phyloP scores from a whole-genome alignment of 2,113 vertebrate genomes.

The Forbesichthys papilliferus region DNA sequence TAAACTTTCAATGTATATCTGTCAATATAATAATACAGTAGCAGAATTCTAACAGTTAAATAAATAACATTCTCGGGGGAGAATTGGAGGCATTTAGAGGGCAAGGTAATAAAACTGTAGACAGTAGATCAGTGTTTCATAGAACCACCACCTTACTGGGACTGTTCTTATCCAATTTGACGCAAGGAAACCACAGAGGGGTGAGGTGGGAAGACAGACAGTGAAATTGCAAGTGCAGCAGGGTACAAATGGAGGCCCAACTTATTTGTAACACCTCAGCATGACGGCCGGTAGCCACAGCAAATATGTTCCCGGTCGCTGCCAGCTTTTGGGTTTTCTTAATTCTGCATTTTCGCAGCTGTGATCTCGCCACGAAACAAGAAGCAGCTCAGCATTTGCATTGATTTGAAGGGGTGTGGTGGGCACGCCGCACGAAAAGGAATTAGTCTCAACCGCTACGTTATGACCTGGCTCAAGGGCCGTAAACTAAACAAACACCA shows the following conservation, averaged over 20 bases:
- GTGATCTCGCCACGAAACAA: too few relatives aligned
- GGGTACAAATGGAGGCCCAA: constrained; percentile 4
- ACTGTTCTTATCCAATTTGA: constrained; percentile 30
- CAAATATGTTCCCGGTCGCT: constrained; percentile 7
- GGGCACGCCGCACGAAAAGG: neutral
- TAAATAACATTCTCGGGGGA: too few relatives aligned
- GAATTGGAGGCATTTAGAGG: too few relatives aligned
- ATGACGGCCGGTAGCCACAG: constrained; percentile 13
- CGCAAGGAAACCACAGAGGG: constrained; percentile 2
- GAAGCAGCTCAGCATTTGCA: too few relatives aligned
- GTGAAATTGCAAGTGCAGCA: neutral
- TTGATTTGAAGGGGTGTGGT: neutral
- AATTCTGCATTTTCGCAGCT: neutral
- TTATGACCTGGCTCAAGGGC: too few relatives aligned
- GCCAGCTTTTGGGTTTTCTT: constrained; percentile 11
- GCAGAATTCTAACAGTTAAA: too few relatives aligned
- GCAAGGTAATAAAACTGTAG: neutral
- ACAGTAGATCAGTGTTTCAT: neutral
- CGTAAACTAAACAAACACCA: too few relatives aligned
- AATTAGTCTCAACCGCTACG: too few relatives aligned
- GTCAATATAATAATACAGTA: too few relatives aligned
- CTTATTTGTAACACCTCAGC: constrained; percentile 20
- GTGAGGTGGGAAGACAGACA: neutral
- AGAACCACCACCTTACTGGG: neutral
- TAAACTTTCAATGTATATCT: neutral